Base-by-base conservation (phyloP, 2,797 vertebrate genomes). In the Podargus strigoides region DNA sequence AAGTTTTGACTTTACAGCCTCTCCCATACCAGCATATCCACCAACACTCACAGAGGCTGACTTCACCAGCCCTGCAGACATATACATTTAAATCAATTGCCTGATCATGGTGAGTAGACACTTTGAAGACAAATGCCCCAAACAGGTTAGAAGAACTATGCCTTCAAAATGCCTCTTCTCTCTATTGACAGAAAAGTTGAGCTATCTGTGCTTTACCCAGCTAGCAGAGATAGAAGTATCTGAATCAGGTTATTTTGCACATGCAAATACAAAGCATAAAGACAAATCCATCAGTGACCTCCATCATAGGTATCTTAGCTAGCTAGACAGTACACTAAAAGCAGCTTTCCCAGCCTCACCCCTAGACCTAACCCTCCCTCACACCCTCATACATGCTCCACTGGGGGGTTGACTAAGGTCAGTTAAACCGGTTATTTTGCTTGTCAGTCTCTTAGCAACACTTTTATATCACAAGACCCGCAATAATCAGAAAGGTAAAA, bases 31-130 rank as follows among this genome's bases (percentile, higher is more conserved):
- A 88, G 41, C 37, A 42, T 22, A 36, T 13, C 7, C 15, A 41
- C 20, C 20, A 46, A 6, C 23, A 55, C 12, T 47, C 55, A 55
- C 27, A 50, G 28, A 52, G n/a, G 12, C 28, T 1, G 6, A 77
- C 28, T 55, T 52, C 0, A 0, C 16, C 46, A 50, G 2, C 24
- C 6, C 39, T 69, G 49, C 13, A 70, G 68, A 47, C 14, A 56
- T 7, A 32, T 36, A 50, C 53, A 22, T 15, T 21, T 39, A 53
- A 52, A 78, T 42, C 28, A 34, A 14, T 7, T 55, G 36, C 20
- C 34, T 32, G 21, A 23, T 36, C 7, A 4, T 10, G 59, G 17
- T 4, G 11, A 2, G 1, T 0, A 42, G 53, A 36, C 5, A 9
- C 3, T 72, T 44, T 23, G 49, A 80, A 76, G 24, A 52, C 27